These are phyloP conservation scores for Forbesichthys agassizii DNA, from an alignment of 2,113 vertebrate genomes.

Conservation along the genomic window DNA sequence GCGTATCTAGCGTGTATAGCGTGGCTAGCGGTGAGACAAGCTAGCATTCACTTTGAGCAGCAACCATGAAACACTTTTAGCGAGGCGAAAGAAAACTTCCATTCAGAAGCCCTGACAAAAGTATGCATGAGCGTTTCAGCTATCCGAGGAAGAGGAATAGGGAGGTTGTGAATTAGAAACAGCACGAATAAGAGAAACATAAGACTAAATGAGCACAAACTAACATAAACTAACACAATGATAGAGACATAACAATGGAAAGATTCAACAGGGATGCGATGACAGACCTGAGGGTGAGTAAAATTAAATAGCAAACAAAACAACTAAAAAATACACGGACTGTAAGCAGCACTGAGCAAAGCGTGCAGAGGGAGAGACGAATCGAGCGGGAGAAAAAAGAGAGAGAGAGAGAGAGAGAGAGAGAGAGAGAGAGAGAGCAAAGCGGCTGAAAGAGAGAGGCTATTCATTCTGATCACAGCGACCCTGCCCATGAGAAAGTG, in stretches of 20 bases:
- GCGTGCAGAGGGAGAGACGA: background rate
- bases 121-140: background rate
- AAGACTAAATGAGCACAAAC: too few relatives aligned
- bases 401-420: background rate
- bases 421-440: slow-evolving; percentile 26
- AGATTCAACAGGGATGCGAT: too few relatives aligned
- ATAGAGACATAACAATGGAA: background rate
- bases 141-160: slow-evolving; percentile 29
- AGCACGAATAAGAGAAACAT: background rate
- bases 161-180: background rate
- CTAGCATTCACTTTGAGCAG: background rate
- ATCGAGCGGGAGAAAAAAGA: background rate
- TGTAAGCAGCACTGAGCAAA: too few relatives aligned
- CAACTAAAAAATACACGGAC: too few relatives aligned
- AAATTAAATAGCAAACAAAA: too few relatives aligned
- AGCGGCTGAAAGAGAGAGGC: slow-evolving; percentile 33
- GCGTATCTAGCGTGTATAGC: background rate
- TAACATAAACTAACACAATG: too few relatives aligned
- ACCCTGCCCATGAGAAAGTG: slow-evolving; percentile 65
- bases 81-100: background rate
- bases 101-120: background rate
- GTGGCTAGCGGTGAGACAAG: background rate
- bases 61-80: background rate
- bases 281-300: too few relatives aligned
- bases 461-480: slow-evolving; percentile 68